Conservation (phyloP, 2,888 invertebrate species). For the Tiliacea citrago region DNA sequence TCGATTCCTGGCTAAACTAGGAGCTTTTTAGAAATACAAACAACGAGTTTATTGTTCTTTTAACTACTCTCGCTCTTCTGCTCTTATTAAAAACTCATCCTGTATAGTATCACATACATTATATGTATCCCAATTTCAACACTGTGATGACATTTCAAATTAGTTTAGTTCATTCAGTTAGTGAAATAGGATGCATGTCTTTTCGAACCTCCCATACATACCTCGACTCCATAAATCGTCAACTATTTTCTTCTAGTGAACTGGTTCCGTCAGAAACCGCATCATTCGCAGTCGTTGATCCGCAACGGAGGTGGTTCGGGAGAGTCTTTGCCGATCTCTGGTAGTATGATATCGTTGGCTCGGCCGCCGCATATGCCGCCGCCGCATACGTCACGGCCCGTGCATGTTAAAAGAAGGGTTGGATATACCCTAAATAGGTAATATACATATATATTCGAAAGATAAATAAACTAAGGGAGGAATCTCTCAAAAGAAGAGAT, state of each 20-base stretch:
- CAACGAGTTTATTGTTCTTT: background rate
- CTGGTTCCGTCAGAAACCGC: conserved; percentile 92
- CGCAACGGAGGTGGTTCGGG: conserved; percentile 89
- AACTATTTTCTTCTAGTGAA: conserved; percentile 82
- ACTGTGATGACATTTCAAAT: conserved; percentile 17
- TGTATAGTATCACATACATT: background rate
- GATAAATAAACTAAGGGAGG: background rate
- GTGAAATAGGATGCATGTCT: conserved; percentile 15
- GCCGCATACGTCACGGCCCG: conserved; percentile 78
- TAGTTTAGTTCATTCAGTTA: conserved; percentile 41
- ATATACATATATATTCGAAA: background rate
- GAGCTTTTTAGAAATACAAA: background rate
- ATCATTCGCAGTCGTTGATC: conserved; percentile 83
- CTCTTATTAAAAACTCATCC: background rate
- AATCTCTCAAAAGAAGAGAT: background rate
- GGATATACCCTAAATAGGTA: conserved; percentile 86
- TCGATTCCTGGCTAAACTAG: conserved; percentile 1
- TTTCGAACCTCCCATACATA: background rate
- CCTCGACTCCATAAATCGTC: conserved; percentile 3
- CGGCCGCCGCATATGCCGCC: conserved; percentile 77
- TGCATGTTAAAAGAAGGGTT: conserved; percentile 83
- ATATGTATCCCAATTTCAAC: background rate
- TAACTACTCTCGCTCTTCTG: conserved; percentile 5
- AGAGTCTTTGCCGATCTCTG: conserved; percentile 88
- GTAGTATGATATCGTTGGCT: conserved; percentile 90